These are phyloP conservation scores for Liposcelis brunnea DNA, from an alignment of 2,888 invertebrate species.

Conservation along the genomic window DNA sequence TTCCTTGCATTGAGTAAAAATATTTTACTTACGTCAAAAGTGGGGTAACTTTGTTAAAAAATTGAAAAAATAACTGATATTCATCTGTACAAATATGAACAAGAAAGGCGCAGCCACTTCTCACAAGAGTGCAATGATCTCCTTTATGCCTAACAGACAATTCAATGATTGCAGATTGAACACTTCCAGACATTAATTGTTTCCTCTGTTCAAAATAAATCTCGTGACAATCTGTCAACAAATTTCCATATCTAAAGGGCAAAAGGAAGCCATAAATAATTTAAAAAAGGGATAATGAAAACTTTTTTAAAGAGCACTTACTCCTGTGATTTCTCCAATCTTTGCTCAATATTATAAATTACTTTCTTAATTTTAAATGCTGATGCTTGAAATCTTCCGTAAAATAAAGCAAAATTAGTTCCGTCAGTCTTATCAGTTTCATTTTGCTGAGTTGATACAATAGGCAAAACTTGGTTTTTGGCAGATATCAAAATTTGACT, in stretches of 20 bases:
- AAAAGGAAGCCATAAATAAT: background rate
- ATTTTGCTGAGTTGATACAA: slow-evolving; percentile 17
- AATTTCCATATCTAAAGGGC: slow-evolving; percentile 40
- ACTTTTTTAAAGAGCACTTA: slow-evolving; percentile 28
- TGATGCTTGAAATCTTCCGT: slow-evolving; percentile 90
- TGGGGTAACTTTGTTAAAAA: slow-evolving; percentile 54
- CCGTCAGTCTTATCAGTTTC: slow-evolving; percentile 15
- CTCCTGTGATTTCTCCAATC: slow-evolving; percentile 54
- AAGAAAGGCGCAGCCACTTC: slow-evolving; percentile 77
- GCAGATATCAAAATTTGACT: slow-evolving; percentile 58
- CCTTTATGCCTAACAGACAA: slow-evolving; percentile 43
- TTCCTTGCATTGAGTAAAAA: too few relatives aligned
- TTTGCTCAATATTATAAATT: slow-evolving; percentile 63
- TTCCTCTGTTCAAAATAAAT: slow-evolving; percentile 60
- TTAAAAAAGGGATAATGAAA: slow-evolving; percentile 2
- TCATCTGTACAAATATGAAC: slow-evolving; percentile 92
- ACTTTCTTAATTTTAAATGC: slow-evolving; percentile 68
- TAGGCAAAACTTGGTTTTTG: slow-evolving; percentile 47
- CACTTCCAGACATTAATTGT: slow-evolving; percentile 48
- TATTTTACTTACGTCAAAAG: slow-evolving; percentile 40
- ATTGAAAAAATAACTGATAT: slow-evolving; percentile 75
- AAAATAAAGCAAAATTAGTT: slow-evolving; percentile 54
- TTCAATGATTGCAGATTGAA: slow-evolving; percentile 47
- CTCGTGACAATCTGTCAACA: slow-evolving; percentile 64
- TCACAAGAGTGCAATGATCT: slow-evolving; percentile 67